Evolutionary conservation across 92 coral and sea anemone genomes (phyloP).

Genomic region (Zoanthus solanderi): DNA sequence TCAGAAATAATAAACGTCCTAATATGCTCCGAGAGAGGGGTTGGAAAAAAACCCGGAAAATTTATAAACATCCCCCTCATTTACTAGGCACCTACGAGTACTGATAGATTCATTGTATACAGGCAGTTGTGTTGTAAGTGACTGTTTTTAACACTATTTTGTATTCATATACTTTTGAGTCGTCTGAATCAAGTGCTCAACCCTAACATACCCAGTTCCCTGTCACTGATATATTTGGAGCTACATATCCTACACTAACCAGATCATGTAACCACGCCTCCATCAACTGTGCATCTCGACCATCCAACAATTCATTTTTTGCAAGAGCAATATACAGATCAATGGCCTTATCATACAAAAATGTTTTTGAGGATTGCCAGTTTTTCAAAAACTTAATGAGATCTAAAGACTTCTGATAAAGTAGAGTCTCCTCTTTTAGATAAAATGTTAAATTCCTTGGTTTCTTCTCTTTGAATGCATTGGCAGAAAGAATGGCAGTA

Average conservation of each 20-base stretch:
- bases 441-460: neutral
- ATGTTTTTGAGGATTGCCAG: conserved; percentile 26
- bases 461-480: neutral
- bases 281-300: conserved; percentile 31
- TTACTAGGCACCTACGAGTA: no score
- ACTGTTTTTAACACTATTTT: no score
- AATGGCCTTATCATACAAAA: conserved; percentile 24
- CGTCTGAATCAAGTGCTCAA: no score
- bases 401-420: conserved; percentile 10
- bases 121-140: no score
- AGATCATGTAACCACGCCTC: conserved; percentile 48
- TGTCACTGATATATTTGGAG: conserved; percentile 12
- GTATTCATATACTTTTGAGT: no score
- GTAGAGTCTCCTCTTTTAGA: conserved; percentile 17
- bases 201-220: neutral
- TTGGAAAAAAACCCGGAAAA: no score
- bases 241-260: conserved; percentile 26
- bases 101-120: no score
- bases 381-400: conserved; percentile 16
- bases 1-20: no score
- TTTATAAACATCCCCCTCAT: no score
- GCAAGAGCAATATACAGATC: conserved; percentile 27
- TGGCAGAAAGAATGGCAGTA: conserved; percentile 22
- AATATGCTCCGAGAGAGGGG: no score
- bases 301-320: conserved; percentile 15